Evolutionary conservation across 2,888 invertebrate species (phyloP), one percentile per base, ranked within the genome.

Genomic region (Mythimna vitellina): DNA sequence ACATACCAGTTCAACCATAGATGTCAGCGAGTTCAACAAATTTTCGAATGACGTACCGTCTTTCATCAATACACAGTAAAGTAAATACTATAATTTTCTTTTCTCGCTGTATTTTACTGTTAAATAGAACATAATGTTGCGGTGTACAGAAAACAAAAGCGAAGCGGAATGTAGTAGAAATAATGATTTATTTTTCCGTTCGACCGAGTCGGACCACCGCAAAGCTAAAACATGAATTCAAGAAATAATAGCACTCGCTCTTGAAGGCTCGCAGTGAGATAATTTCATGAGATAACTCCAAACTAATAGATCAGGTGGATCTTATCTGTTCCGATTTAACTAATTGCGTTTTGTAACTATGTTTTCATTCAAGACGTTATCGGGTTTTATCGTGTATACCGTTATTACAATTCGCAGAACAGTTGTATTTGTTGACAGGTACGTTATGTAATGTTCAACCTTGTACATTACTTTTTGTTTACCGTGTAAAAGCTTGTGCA

Each of bases 321-420:
- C 85, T 91, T 92, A 93, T 93, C 93, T 89, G 77, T 77, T 86
- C 77, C 85, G 89, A 92, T 92, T 91, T 91, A 89, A 92, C 90
- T 92, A 93, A 93, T 93, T 92, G 92, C 90, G 79, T 90, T 91
- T 89, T 89, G 90, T 91, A 91, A 90, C 87, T 87, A 89, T 84
- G 89, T 89, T 91, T 91, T 91, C 82, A 87, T 87, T 87, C 65
- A 63, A 82, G 79, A 82, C 73, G 76, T 84, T 88, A 89, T 87
- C 86, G 65, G 29, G 77, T 78, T 83, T 80, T 76, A 86, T 86
- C 81, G 77, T 65, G 57, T 79, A 78, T 74, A 73, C 80, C 76
- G 82, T 86, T 86, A 83, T 79, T 74, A 80, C 67, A 78, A 75
- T 76, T 74, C 54, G 49, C 29, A 14, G 56, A 46, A 69, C 22